Evolutionary conservation across 2,888 invertebrate species (phyloP).

Genomic region (Lasioglossum calceatum): DNA sequence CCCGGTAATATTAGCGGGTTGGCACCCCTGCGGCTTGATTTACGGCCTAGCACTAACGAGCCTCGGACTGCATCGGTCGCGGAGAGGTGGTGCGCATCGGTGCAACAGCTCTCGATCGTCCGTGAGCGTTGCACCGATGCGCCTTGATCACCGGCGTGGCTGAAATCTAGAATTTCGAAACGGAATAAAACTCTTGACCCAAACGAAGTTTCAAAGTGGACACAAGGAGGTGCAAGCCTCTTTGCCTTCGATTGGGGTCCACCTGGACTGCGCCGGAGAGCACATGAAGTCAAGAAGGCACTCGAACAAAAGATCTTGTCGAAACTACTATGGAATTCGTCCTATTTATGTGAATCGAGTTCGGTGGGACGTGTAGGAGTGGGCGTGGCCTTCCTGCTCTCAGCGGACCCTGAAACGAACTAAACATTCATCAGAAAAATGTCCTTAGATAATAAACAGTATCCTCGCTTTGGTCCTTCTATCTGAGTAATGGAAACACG

Average conservation of each 20-base stretch:
- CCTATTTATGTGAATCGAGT: background rate
- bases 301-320: background rate
- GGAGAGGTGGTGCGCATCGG: slow-evolving; percentile 61
- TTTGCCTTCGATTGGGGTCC: background rate
- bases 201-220: background rate
- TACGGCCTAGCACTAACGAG: slow-evolving; percentile 83
- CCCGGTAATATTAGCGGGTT: slow-evolving; percentile 80
- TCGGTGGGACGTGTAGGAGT: background rate
- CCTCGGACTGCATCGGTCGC: slow-evolving; percentile 65
- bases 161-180: slow-evolving; percentile 30
- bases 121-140: slow-evolving; percentile 45
- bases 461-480: too few relatives aligned
- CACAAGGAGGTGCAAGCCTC: background rate
- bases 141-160: slow-evolving; percentile 54
- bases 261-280: background rate
- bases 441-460: too few relatives aligned
- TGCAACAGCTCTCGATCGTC: slow-evolving; percentile 58
- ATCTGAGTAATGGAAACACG: too few relatives aligned
- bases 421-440: too few relatives aligned
- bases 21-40: slow-evolving; percentile 84
- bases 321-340: background rate
- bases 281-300: background rate
- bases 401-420: too few relatives aligned
- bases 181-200: background rate
- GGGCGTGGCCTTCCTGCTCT: background rate